A percentile compares a stretch with the other conserved stretches of the same genome.
Evolutionary conservation across 2,113 vertebrate species (phyloP).

Genomic region (Struthidea cinerea): DNA sequence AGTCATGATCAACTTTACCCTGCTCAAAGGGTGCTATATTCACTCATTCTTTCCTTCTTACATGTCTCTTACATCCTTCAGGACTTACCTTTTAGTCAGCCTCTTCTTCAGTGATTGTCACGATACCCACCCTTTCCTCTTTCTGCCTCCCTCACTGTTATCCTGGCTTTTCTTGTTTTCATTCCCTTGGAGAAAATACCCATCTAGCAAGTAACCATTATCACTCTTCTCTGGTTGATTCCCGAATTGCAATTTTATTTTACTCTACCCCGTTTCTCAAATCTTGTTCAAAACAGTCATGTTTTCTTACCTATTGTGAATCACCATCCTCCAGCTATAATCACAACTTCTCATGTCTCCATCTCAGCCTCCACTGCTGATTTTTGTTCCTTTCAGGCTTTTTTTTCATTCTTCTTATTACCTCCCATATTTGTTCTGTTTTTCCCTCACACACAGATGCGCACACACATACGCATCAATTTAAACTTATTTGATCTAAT

Average conservation of each 20-base stretch:
- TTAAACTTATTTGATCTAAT: not conserved
- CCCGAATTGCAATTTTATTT: not conserved
- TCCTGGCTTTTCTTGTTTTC: not conserved
- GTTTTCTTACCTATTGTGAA: not conserved
- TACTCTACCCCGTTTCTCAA: not conserved
- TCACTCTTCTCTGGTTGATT: not conserved
- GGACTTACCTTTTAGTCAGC: not conserved
- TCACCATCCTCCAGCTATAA: not conserved
- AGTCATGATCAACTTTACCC: not conserved
- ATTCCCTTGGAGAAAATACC: not conserved
- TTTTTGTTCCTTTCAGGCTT: not conserved
- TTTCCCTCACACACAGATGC: not conserved
- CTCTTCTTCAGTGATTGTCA: not conserved
- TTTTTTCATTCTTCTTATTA: not conserved
- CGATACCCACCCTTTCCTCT: not conserved
- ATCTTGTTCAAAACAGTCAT: not conserved
- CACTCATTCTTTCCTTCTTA: not conserved
- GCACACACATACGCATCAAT: rapidly evolving
- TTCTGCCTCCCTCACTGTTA: not conserved
- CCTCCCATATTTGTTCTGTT: not conserved
- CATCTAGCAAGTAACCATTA: not conserved
- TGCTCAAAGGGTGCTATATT: not conserved
- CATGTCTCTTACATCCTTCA: not conserved
- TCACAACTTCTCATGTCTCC: not conserved
- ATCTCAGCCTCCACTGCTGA: not conserved